Percentiles rank a stretch among this genome's conserved stretches.
These are phyloP conservation scores for Vanessa tameamea DNA, from an alignment of 1,140 invertebrate genomes.

Conservation along the genomic window DNA sequence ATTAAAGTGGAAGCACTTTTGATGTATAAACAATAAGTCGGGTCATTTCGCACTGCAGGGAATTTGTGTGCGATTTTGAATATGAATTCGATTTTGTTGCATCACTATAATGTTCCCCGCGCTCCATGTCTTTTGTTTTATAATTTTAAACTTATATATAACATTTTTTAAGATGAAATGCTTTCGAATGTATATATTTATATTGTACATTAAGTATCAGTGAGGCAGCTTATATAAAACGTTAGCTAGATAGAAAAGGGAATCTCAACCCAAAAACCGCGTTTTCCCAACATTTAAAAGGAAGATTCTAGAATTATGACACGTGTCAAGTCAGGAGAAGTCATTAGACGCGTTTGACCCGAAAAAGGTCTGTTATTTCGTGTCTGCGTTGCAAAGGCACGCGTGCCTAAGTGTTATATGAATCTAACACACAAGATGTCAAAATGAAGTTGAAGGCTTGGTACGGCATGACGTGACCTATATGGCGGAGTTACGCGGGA, in stretches of 20 bases:
- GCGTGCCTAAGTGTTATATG: constrained; percentile 27
- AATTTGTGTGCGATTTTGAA: too few relatives aligned
- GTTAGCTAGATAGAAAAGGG: neutral
- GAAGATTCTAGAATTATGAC: constrained; percentile 4
- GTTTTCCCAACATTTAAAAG: neutral
- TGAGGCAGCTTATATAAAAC: too few relatives aligned
- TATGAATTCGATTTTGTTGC: too few relatives aligned
- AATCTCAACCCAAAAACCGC: constrained; percentile 3
- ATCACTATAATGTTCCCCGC: too few relatives aligned
- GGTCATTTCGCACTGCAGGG: too few relatives aligned
- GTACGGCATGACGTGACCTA: neutral
- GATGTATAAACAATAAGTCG: too few relatives aligned
- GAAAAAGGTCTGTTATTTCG: neutral
- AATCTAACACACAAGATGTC: constrained; percentile 12
- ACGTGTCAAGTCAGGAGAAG: neutral
- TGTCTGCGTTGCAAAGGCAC: constrained; percentile 14
- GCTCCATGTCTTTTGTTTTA: too few relatives aligned
- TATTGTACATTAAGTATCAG: too few relatives aligned
- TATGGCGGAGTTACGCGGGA: neutral
- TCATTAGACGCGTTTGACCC: constrained; percentile 5
- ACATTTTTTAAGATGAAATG: too few relatives aligned
- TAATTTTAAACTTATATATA: too few relatives aligned
- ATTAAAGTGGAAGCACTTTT: too few relatives aligned
- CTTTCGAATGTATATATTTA: too few relatives aligned
- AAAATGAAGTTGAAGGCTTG: constrained; percentile 13